A percentile compares a stretch with the other conserved stretches of the same genome.
These are phyloP conservation scores for Strix uralensis DNA, from an alignment of 2,113 vertebrate species.

Conservation along the genomic window DNA sequence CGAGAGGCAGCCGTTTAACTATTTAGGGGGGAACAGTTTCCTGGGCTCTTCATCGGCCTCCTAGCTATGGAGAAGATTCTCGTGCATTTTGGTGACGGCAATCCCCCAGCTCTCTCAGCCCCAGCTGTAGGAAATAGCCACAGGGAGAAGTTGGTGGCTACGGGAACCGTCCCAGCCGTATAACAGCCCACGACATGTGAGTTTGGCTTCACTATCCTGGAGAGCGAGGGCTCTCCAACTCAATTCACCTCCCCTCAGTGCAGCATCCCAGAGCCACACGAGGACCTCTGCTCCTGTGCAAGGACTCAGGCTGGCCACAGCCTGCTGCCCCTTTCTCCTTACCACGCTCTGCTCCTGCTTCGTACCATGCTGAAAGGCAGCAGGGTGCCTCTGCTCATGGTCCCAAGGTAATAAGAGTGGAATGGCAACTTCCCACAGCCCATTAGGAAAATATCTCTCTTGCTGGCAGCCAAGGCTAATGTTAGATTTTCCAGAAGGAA, in stretches of 20 bases:
- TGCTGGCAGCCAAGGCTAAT: background rate
- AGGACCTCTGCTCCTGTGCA: background rate
- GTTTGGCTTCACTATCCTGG: background rate
- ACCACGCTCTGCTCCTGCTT: background rate
- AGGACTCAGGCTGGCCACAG: background rate
- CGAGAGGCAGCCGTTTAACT: slow-evolving; percentile 79
- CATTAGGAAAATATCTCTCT: background rate
- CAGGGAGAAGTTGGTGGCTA: background rate
- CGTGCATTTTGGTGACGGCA: background rate
- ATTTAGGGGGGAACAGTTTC: slow-evolving; percentile 78
- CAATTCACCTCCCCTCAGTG: background rate
- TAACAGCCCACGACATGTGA: background rate
- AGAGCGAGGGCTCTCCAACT: background rate
- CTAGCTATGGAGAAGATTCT: slow-evolving; percentile 70
- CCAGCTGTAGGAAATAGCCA: slow-evolving; percentile 19
- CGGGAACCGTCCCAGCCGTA: background rate
- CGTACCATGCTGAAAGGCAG: fast-evolving
- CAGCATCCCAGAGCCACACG: background rate
- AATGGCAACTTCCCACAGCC: background rate
- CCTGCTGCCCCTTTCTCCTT: background rate
- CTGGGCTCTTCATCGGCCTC: slow-evolving; percentile 71
- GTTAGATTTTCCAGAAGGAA: slow-evolving; percentile 21
- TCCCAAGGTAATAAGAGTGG: background rate
- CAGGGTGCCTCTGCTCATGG: fast-evolving
- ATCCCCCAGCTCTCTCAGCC: background rate